Evolutionary conservation across 2,888 invertebrate genomes (phyloP).

Genomic region (Athalia cordata): DNA sequence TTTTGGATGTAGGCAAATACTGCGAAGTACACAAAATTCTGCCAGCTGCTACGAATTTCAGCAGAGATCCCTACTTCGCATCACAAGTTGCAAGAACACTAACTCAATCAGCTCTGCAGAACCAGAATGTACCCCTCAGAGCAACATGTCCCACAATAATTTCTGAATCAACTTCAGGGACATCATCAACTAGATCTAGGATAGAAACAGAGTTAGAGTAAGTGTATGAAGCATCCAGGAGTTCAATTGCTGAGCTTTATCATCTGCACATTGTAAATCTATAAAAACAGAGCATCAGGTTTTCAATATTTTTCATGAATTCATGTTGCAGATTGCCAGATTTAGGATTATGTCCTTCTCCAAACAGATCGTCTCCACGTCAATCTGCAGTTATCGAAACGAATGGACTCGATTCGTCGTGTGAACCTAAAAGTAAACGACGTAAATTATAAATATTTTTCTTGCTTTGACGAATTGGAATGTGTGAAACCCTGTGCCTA

Average conservation of each 20-base stretch:
- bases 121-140: neutral
- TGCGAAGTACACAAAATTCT: constrained; percentile 5
- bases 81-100: neutral
- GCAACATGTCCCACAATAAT: constrained; percentile 22
- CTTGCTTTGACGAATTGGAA: neutral
- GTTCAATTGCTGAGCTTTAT: neutral
- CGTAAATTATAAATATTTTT: constrained; percentile 20
- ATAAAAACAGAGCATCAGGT: no score
- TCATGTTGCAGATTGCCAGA: constrained; percentile 22
- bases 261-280: neutral
- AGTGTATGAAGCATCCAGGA: neutral
- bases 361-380: neutral
- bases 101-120: neutral
- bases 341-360: constrained; percentile 28
- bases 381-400: neutral
- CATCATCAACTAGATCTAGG: neutral
- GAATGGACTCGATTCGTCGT: neutral
- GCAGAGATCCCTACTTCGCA: neutral
- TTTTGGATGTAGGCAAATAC: constrained; percentile 74
- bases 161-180: constrained; percentile 2
- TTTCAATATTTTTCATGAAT: no score
- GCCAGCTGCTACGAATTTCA: neutral
- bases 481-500: neutral
- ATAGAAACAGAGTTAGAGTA: neutral
- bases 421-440: constrained; percentile 34